A percentile compares a stretch with the other conserved stretches of the same genome.
Conservation (phyloP, 1,140 invertebrate genomes). For the Drosophila kohkoa region DNA sequence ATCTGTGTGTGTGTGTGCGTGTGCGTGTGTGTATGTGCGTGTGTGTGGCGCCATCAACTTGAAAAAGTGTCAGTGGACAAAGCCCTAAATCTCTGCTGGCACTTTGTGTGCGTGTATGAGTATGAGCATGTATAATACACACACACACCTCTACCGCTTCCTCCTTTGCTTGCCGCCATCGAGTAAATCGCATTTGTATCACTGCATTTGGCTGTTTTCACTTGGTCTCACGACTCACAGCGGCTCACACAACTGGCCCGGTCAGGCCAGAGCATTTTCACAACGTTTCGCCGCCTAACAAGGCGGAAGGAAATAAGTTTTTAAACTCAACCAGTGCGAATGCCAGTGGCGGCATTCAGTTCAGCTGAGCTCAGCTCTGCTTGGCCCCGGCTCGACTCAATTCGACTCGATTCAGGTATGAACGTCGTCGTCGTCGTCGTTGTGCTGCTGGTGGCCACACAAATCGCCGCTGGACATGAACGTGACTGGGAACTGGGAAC, state of each 20-base stretch:
- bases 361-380: constrained; percentile 10
- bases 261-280: constrained; percentile 47
- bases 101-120: constrained; percentile 43
- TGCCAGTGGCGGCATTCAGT: not conserved
- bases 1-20: constrained; percentile 10
- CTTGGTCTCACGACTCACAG: constrained; percentile 4
- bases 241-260: constrained; percentile 10
- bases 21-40: constrained; percentile 10
- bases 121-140: constrained; percentile 35
- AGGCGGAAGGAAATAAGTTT: constrained; percentile 82
- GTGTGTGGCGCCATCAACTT: constrained; percentile 73
- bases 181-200: constrained; percentile 78
- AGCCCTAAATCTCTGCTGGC: constrained; percentile 78
- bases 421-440: not conserved
- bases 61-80: constrained; percentile 78
- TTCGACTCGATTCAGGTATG: constrained; percentile 18
- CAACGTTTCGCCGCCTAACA: constrained; percentile 69
- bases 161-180: constrained; percentile 31
- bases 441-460: constrained; percentile 11
- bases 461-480: constrained; percentile 55
- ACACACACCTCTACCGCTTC: constrained; percentile 52
- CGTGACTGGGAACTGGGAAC: constrained; percentile 52
- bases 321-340: constrained; percentile 64
- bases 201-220: constrained; percentile 74
- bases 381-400: not conserved